Conservation (phyloP, 2,888 invertebrate genomes). For the Petrolisthes cinctipes region DNA sequence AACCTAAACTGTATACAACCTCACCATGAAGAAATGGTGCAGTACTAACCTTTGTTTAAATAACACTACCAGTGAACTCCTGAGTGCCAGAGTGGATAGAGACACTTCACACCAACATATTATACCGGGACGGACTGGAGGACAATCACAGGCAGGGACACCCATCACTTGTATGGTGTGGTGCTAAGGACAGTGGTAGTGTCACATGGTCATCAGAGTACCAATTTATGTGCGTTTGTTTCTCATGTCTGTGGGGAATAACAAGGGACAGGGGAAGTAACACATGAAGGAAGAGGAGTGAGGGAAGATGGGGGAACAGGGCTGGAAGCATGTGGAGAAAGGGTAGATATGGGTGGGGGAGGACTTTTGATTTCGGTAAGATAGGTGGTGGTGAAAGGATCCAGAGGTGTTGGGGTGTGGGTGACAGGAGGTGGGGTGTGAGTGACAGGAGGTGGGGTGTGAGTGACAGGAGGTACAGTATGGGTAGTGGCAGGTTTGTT, state of each 20-base stretch:
- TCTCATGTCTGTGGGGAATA: too few relatives aligned
- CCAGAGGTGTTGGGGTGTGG: not conserved
- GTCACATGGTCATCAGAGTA: not conserved
- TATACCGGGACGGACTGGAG: too few relatives aligned
- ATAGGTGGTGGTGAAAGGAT: not conserved
- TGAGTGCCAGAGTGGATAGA: too few relatives aligned
- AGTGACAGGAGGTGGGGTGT: not conserved
- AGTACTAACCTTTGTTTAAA: too few relatives aligned
- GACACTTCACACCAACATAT: too few relatives aligned
- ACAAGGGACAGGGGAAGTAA: not conserved
- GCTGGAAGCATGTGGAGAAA: not conserved
- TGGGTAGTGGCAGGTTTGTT: not conserved
- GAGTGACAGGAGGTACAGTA: not conserved
- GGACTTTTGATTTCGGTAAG: not conserved
- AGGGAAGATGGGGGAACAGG: not conserved
- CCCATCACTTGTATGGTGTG: too few relatives aligned
- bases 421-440: not conserved
- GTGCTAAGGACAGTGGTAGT: not conserved
- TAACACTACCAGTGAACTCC: too few relatives aligned
- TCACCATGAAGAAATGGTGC: too few relatives aligned
- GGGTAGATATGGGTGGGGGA: not conserved
- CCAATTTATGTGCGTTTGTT: too few relatives aligned
- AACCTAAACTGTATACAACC: too few relatives aligned
- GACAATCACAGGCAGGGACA: too few relatives aligned
- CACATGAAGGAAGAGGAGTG: not conserved